A percentile compares a stretch with the other conserved stretches of the same genome.
Evolutionary conservation across 1,140 invertebrate genomes (phyloP).

Genomic region (Frieseomelitta varia): DNA sequence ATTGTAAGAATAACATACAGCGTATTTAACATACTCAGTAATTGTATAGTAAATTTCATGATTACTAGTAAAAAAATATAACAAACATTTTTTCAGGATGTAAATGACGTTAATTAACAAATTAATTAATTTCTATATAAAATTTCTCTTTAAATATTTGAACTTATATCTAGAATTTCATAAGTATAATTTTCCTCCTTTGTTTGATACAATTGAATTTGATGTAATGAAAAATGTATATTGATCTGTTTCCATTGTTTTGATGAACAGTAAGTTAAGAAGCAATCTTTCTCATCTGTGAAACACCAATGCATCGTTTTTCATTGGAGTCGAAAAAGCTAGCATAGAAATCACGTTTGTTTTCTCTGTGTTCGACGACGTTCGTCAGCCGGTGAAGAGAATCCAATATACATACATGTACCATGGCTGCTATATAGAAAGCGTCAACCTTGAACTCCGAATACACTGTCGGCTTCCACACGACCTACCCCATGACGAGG

Average conservation of each 20-base stretch:
- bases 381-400: neutral
- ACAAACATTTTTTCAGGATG: too few relatives aligned
- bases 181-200: neutral
- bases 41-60: too few relatives aligned
- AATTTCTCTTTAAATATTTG: too few relatives aligned
- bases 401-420: neutral
- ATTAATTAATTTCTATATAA: too few relatives aligned
- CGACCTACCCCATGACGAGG: conserved; percentile 63
- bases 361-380: neutral
- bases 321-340: neutral
- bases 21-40: too few relatives aligned
- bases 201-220: neutral
- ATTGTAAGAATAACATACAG: too few relatives aligned
- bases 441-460: conserved; percentile 59
- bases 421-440: neutral
- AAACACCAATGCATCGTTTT: neutral
- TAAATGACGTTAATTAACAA: too few relatives aligned
- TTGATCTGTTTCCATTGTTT: neutral
- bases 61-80: too few relatives aligned
- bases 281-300: neutral
- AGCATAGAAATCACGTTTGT: neutral
- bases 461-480: conserved; percentile 47
- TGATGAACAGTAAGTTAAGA: neutral
- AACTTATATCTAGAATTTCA: too few relatives aligned
- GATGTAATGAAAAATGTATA: too few relatives aligned